Percentiles rank a stretch among this genome's conserved stretches.
phyloP scores from a whole-genome alignment of 1,140 invertebrate genomes.

The Zaprionus lachaisei region DNA sequence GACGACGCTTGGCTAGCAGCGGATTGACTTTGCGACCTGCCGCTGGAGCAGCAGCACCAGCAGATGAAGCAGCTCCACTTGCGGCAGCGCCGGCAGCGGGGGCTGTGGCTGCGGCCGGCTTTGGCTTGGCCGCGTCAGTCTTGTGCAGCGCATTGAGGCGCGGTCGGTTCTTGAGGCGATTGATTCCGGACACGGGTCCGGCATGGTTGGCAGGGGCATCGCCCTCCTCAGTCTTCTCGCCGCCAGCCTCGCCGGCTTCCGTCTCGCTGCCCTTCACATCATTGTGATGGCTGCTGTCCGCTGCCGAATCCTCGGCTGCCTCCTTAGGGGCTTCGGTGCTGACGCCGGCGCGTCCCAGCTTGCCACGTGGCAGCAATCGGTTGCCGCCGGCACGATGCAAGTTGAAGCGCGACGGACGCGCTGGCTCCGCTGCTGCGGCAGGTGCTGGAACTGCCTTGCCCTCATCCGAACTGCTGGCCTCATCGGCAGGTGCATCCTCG shows the following conservation, averaged over 20 bases:
- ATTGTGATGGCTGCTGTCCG: constrained; percentile 74
- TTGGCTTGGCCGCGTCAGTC: constrained; percentile 76
- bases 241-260: constrained; percentile 43
- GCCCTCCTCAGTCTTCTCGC: constrained; percentile 62
- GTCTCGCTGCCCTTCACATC: constrained; percentile 67
- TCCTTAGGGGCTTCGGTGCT: constrained; percentile 81
- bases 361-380: constrained; percentile 66
- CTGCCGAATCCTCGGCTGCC: constrained; percentile 75
- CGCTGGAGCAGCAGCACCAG: constrained; percentile 35
- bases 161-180: constrained; percentile 80
- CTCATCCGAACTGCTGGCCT: constrained; percentile 75
- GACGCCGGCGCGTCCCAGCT: constrained; percentile 62
- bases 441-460: constrained; percentile 83
- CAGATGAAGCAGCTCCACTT: constrained; percentile 22
- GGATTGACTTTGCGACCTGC: constrained; percentile 81
- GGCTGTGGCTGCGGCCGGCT: constrained; percentile 50
- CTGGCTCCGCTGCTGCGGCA: constrained; percentile 45
- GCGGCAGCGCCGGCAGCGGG: constrained; percentile 14
- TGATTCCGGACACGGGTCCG: constrained; percentile 65
- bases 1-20: constrained; percentile 77
- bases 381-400: constrained; percentile 73
- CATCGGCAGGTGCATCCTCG: constrained; percentile 84
- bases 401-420: constrained; percentile 76
- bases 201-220: constrained; percentile 54
- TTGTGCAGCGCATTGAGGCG: constrained; percentile 78